Percentiles rank a stretch among this genome's conserved stretches.
phyloP scores from a whole-genome alignment of 2,113 vertebrate genomes.

The Proterorhinus semilunaris region DNA sequence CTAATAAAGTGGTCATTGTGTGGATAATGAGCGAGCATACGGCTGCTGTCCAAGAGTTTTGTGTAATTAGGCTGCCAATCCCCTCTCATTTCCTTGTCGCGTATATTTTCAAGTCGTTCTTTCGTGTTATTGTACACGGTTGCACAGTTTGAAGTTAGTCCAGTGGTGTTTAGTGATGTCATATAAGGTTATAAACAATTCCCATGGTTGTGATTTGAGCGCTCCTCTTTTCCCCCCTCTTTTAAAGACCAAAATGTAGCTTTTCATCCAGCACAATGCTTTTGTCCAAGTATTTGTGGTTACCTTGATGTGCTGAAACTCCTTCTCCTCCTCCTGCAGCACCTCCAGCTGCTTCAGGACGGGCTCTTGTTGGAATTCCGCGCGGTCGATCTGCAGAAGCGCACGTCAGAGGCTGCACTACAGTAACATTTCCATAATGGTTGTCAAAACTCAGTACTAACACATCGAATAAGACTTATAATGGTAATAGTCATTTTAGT shows the following conservation, averaged over 20 bases:
- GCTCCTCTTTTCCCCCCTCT: no score
- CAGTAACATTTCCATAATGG: neutral
- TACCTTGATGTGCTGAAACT: conserved; percentile 98
- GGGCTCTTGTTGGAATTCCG: conserved; percentile 96
- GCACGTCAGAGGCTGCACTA: conserved; percentile 8
- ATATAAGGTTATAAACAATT: no score
- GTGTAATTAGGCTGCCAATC: neutral
- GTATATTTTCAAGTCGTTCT: neutral
- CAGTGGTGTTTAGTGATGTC: no score
- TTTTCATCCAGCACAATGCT: conserved; percentile 1
- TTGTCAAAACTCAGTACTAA: neutral
- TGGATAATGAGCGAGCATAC: conserved; percentile 2
- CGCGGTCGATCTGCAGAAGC: conserved; percentile 85
- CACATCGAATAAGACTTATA: no score
- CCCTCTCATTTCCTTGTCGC: neutral
- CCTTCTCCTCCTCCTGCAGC: conserved; percentile 97
- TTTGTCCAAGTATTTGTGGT: neutral
- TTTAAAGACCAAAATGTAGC: neutral
- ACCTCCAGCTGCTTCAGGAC: conserved; percentile 97
- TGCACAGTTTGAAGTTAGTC: no score
- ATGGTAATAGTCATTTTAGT: no score
- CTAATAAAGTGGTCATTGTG: neutral
- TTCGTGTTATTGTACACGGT: no score
- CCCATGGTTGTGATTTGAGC: no score
- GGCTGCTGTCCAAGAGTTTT: neutral